These are phyloP conservation scores for Acanthurus lineatus DNA, from an alignment of 2,797 vertebrate genomes.

Conservation along the genomic window DNA sequence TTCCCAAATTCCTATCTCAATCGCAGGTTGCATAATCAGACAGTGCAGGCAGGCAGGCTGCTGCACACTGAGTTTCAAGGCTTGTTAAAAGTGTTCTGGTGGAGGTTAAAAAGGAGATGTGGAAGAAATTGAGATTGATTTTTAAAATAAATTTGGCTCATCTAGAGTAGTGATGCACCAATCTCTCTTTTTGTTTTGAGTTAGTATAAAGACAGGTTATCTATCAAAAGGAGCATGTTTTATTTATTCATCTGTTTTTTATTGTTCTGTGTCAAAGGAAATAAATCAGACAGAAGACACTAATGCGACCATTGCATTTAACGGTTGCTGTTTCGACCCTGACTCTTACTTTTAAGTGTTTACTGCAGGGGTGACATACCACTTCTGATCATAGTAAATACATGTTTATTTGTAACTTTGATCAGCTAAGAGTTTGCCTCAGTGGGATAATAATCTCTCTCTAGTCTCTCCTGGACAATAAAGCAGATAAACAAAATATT, in stretches of 20 bases:
- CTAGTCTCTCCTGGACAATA: not conserved
- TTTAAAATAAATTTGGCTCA: conserved; percentile 2
- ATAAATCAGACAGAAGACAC: not conserved
- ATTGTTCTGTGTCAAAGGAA: not conserved
- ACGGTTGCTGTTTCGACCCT: not conserved
- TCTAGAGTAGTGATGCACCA: not conserved
- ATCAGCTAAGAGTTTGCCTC: not conserved
- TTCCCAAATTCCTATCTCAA: conserved; percentile 68
- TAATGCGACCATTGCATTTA: not conserved
- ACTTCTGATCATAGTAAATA: not conserved
- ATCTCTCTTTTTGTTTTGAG: not conserved
- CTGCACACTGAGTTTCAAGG: conserved; percentile 14
- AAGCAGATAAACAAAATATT: not conserved
- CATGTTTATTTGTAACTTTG: not conserved
- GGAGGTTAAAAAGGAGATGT: conserved; percentile 16
- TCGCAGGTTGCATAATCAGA: conserved; percentile 65
- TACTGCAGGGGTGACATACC: not conserved
- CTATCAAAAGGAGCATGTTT: not conserved
- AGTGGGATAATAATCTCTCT: not conserved
- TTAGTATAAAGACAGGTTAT: not conserved
- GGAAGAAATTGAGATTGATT: not conserved
- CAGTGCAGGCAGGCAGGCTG: conserved; percentile 20
- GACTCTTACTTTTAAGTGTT: not conserved
- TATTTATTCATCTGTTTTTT: not conserved
- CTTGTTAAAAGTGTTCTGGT: conserved; percentile 32